Percentiles rank a stretch among this genome's conserved stretches.
Conservation (phyloP, 1,140 invertebrate species). For the Hirudo medicinalis region DNA sequence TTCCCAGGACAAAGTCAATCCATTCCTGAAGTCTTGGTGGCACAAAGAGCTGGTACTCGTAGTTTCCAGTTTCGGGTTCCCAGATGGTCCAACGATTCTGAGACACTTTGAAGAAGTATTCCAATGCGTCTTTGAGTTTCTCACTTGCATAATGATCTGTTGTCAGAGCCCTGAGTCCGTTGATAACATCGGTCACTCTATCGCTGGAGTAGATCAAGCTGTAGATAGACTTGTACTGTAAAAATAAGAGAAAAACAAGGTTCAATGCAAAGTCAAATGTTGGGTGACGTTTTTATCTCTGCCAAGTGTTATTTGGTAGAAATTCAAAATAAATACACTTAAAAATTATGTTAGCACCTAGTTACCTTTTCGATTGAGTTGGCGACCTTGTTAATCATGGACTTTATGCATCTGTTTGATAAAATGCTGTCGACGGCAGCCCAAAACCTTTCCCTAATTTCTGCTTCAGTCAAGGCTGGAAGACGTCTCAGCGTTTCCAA, state of each 20-base stretch:
- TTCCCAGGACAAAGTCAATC: not conserved
- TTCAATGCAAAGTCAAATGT: too few species aligned
- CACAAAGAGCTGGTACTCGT: slow-evolving; percentile 16
- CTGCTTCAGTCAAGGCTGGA: too few species aligned
- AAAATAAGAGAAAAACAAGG: not conserved
- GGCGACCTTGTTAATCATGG: too few species aligned
- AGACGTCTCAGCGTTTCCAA: too few species aligned
- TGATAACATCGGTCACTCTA: not conserved
- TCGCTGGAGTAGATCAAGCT: not conserved
- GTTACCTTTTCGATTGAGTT: too few species aligned
- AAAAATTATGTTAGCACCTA: too few species aligned
- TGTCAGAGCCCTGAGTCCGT: not conserved
- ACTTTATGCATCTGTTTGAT: too few species aligned
- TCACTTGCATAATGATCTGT: not conserved
- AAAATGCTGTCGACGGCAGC: too few species aligned
- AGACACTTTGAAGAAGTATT: slow-evolving; percentile 9
- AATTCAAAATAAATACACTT: too few species aligned
- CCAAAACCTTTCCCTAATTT: too few species aligned
- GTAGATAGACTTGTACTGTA: slow-evolving; percentile 2
- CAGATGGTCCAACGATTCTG: slow-evolving; percentile 9
- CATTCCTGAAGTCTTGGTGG: not conserved
- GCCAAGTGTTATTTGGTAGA: too few species aligned
- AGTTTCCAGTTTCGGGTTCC: slow-evolving; percentile 11
- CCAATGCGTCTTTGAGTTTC: not conserved
- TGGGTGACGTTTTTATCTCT: too few species aligned